Evolutionary conservation across 2,888 invertebrate species (phyloP), one percentile per base, ranked within the genome.

Genomic region (Entomobrya proxima): DNA sequence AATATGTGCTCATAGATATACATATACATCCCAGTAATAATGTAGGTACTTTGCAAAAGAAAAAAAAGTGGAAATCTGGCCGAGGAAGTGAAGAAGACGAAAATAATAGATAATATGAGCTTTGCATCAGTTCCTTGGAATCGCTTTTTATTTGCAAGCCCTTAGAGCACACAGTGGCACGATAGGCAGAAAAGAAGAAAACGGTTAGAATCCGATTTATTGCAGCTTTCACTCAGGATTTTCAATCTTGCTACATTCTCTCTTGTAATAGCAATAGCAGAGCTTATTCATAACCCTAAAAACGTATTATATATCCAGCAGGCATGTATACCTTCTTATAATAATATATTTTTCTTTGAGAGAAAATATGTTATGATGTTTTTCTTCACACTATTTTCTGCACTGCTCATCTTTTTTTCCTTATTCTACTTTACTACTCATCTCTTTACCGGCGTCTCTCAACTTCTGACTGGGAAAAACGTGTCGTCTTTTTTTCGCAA

Each of bases 221-320:
- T 86, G 81, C 81, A 86, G 80, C 86, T 86, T 86, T 86, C 86
- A 86, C 86, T 86, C 86, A 81, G 81, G 81, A 86, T 86, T 86
- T 81, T 77, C 81, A 86, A 86, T 86, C 86, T 77, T 86, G 85
- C 35, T 58, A 81, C 74, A 61, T 69, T 81, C 61, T 61, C 44
- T 24, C 69, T n/a, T n/a, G n/a, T n/a, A n/a, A n/a, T n/a, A 55
- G 47, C n/a, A 69, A 69, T 67, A 37, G n/a, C 37, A 67, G 35
- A n/a, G 2, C 21, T 21, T 11, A n/a, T n/a, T 24, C 27, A 15
- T 30, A 24, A 30, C 7, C 21, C 3, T 24, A 6, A 9, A 55
- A n/a, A 55, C n/a, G 24, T 21, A 55, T 6, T 27, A 55, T 18
- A 13, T 21, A 27, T 21, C 18, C 11, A 37, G 24, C 21, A 61